These are phyloP conservation scores for Drosophila neotestacea DNA, from an alignment of 2,888 invertebrate species.

Conservation along the genomic window DNA sequence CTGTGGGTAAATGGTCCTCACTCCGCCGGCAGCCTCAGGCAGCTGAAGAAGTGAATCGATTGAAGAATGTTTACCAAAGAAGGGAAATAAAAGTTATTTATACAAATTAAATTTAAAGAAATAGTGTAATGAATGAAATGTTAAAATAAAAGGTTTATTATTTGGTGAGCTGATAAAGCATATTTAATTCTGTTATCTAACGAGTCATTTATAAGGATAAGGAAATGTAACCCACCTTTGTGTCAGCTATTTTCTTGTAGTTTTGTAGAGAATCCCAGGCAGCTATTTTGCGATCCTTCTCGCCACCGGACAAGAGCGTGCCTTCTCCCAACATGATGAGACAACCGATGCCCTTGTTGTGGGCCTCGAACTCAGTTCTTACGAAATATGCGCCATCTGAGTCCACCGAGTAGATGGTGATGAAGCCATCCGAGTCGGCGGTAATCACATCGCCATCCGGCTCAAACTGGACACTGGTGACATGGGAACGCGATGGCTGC, in stretches of 20 bases:
- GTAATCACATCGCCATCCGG: slow-evolving; percentile 96
- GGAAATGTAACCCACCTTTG: slow-evolving; percentile 88
- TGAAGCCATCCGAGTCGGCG: slow-evolving; percentile 96
- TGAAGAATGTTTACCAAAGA: too few relatives aligned
- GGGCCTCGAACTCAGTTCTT: slow-evolving; percentile 94
- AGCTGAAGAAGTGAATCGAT: slow-evolving; percentile 86
- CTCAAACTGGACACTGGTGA: slow-evolving; percentile 95
- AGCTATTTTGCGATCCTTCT: slow-evolving; percentile 94
- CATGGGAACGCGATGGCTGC: slow-evolving; percentile 93
- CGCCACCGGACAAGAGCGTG: slow-evolving; percentile 95
- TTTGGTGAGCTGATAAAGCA: too few relatives aligned
- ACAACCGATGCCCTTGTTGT: slow-evolving; percentile 94
- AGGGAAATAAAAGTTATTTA: too few relatives aligned
- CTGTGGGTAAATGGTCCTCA: slow-evolving; percentile 95
- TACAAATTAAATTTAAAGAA: background rate
- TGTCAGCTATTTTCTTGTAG: slow-evolving; percentile 95
- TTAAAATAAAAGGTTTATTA: too few relatives aligned
- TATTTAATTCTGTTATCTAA: too few relatives aligned
- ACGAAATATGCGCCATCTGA: slow-evolving; percentile 95
- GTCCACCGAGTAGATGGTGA: slow-evolving; percentile 95
- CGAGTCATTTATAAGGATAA: too few relatives aligned
- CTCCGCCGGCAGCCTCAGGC: slow-evolving; percentile 94
- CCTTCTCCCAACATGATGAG: slow-evolving; percentile 95
- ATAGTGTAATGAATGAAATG: background rate
- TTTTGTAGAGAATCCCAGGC: slow-evolving; percentile 97